Conservation (phyloP, 2,888 invertebrate species). For the Adela reaumurella region DNA sequence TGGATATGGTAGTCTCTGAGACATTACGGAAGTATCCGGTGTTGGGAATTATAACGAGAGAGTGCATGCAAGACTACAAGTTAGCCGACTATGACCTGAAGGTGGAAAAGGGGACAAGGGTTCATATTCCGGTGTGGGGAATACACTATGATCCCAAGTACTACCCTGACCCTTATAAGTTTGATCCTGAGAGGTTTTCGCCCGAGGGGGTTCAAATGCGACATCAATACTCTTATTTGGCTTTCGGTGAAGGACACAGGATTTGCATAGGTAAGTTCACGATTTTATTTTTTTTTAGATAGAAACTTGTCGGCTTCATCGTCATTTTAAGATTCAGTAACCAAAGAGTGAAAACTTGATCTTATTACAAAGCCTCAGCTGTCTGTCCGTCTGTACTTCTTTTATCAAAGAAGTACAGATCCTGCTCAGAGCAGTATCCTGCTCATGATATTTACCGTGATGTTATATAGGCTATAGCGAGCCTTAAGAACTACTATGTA, state of each 20-base stretch:
- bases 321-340: too few relatives aligned
- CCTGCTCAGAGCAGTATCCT: too few relatives aligned
- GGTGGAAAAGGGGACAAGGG: constrained; percentile 3
- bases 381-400: too few relatives aligned
- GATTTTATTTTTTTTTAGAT: too few relatives aligned
- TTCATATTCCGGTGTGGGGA: constrained; percentile 5
- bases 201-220: constrained; percentile 6
- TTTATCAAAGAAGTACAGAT: too few relatives aligned
- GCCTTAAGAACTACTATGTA: too few relatives aligned
- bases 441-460: too few relatives aligned
- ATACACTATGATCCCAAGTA: constrained; percentile 6
- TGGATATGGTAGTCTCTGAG: constrained; percentile 41
- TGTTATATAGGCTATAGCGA: too few relatives aligned
- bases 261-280: constrained; percentile 12
- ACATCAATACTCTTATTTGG: constrained; percentile 8
- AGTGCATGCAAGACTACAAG: constrained; percentile 1
- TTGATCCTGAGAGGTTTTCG: constrained; percentile 6
- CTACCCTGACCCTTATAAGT: constrained; percentile 5
- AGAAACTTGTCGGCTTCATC: too few relatives aligned
- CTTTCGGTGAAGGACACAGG: constrained; percentile 13
- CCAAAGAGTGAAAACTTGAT: too few relatives aligned
- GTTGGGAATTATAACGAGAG: constrained; percentile 23
- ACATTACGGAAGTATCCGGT: constrained; percentile 40
- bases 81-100: constrained; percentile 1
- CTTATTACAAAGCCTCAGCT: too few relatives aligned